phyloP scores from a whole-genome alignment of 2,113 vertebrate species.

The Pseudois nayaur region DNA sequence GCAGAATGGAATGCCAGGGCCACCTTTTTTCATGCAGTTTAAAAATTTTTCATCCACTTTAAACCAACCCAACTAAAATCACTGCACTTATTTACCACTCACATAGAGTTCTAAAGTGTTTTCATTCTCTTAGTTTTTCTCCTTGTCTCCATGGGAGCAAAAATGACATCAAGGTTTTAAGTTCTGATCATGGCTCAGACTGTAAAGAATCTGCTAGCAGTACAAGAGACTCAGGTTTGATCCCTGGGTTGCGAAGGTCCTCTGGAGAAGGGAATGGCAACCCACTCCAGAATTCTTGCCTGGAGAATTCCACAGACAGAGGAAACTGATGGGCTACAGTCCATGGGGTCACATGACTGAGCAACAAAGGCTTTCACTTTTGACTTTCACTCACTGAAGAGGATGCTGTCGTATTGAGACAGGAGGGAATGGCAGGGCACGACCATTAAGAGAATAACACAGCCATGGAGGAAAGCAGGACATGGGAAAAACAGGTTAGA shows the following conservation, averaged over 20 bases:
- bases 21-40: neutral
- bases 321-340: neutral
- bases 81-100: neutral
- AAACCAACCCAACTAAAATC: neutral
- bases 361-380: neutral
- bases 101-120: neutral
- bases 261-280: neutral
- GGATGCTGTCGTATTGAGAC: neutral
- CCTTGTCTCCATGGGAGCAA: neutral
- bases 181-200: neutral
- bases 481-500: neutral
- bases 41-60: neutral
- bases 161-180: conserved; percentile 31
- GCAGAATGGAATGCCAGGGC: neutral
- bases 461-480: neutral
- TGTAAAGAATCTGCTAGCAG: neutral
- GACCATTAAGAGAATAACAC: neutral
- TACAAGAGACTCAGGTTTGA: neutral
- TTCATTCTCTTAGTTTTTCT: neutral
- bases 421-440: neutral
- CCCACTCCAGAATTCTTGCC: neutral
- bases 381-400: neutral
- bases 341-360: neutral
- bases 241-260: neutral
- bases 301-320: neutral